Evolutionary conservation across 2,888 invertebrate genomes (phyloP), one percentile per base, ranked within the genome.

Genomic region (Miltochrista miniata): DNA sequence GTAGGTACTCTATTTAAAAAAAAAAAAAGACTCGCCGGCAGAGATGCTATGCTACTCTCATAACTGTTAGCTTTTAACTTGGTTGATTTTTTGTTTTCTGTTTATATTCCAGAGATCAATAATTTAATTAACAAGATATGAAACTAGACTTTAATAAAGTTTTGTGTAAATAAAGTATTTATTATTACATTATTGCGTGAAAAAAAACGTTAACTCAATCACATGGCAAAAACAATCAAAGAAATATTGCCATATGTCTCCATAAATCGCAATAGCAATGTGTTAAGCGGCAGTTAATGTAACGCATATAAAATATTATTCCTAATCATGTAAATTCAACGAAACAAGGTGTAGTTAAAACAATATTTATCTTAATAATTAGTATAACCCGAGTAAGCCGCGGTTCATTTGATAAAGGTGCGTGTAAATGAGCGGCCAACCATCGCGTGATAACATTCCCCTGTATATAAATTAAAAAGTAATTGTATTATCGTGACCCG

Each of bases 401-500:
- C 76, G 79, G 81, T 81, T 81, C 81, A 80, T 84, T 84, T 85
- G 88, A 88, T 87, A 89, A 87, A 76, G 84, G 82, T 85, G 83
- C 87, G 86, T 88, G 87, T 85, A 81, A 80, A 79, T 81, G 71
- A 74, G 59, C 70, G 66, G 64, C 60, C 56, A 52, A 68, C 64
- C 67, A 54, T 90, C 74, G 90, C 90, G 90, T 90, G 90, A 83
- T 83, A 78, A 75, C 77, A 74, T 76, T 73, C 65, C 68, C 76
- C 79, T 78, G 85, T 75, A 87, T 90, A 91, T 91, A 91, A 91
- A 91, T 91, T 91, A 90, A 88, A 90, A 88, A 85, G 84, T 91
- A 91, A 91, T 91, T 90, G 90, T 88, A 82, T 87, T 91, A 90
- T 90, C 90, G 90, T 90, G 90, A 89, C 88, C 81, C 81, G 81